Evolutionary conservation across 2,888 invertebrate species (phyloP).

Genomic region (Rhagonycha lutea): DNA sequence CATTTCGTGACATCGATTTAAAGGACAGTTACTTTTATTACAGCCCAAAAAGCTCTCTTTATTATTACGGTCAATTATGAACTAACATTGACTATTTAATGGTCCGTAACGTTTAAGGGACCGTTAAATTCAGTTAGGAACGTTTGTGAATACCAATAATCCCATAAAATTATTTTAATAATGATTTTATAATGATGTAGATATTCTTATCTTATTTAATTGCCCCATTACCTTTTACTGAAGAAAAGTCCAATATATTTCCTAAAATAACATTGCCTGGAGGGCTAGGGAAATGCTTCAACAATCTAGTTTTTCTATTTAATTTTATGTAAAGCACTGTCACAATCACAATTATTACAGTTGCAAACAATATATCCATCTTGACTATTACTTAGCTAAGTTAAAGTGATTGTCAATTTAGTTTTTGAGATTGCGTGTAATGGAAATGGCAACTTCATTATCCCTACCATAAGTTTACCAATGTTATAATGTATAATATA

Average conservation of each 20-base stretch:
- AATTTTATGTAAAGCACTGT: not conserved
- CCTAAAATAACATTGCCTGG: constrained; percentile 37
- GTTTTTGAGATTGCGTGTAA: not conserved
- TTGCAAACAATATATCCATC: not conserved
- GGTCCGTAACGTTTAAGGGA: too few relatives aligned
- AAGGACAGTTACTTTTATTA: too few relatives aligned
- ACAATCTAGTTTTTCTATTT: not conserved
- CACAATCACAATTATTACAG: not conserved
- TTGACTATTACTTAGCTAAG: not conserved
- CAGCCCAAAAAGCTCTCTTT: too few relatives aligned
- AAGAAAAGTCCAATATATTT: constrained; percentile 13
- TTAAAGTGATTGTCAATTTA: not conserved
- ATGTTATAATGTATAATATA: not conserved
- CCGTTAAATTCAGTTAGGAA: too few relatives aligned
- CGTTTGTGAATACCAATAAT: too few relatives aligned
- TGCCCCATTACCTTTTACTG: constrained; percentile 9
- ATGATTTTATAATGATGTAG: too few relatives aligned
- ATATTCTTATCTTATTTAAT: too few relatives aligned
- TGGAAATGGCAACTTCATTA: not conserved
- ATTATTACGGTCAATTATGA: too few relatives aligned
- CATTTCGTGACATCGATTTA: too few relatives aligned
- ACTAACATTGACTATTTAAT: too few relatives aligned
- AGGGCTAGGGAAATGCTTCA: constrained; percentile 40
- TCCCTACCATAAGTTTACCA: not conserved
- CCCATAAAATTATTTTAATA: too few relatives aligned